Base-by-base conservation (phyloP, 2,888 invertebrate genomes). In the Zeuzera pyrina region DNA sequence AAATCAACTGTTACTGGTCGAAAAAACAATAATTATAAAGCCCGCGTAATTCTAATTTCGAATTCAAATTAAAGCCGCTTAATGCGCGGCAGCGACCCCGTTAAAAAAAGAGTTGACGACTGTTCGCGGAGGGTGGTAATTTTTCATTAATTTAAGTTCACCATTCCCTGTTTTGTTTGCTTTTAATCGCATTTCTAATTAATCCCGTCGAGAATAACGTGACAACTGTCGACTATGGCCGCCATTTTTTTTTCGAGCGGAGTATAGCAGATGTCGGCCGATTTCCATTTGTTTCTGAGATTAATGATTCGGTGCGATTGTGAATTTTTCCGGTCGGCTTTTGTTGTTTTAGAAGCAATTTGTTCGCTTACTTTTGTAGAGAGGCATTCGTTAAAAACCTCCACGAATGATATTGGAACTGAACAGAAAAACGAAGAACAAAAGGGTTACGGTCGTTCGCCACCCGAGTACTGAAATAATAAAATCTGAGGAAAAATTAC, bases 101-200 rank as follows among this genome's bases (percentile, higher is more conserved):
- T 72, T 69, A 81, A 79, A 79, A 73, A 83, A 83, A 83, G 81
- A 83, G 81, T 81, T 81, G 81, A 79, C 79, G 83, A 83, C 71
- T 70, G 71, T 76, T 67, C 79, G 68, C 70, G 57, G 77, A 79
- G 83, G 83, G 83, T 83, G 83, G 83, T 83, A 83, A 83, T 83
- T 83, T 83, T 83, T 83, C 83, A 83, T 83, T 83, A 83, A 83
- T 83, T 83, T 83, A 83, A 83, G 83, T 83, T 83, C 83, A 81
- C 81, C 77, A 79, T 79, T 81, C 78, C 78, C 81, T 81, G 81
- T 83, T 81, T 83, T 83, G 83, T 83, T 83, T 83, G 81, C 78
- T 83, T 83, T 83, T 83, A 83, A 83, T 83, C 83, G 81, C 77
- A 81, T 83, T 83, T 83, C 81, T 83, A 83, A 83, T 83, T 83